phyloP scores from a whole-genome alignment of 2,888 invertebrate genomes.

The Trichopria drosophilae region DNA sequence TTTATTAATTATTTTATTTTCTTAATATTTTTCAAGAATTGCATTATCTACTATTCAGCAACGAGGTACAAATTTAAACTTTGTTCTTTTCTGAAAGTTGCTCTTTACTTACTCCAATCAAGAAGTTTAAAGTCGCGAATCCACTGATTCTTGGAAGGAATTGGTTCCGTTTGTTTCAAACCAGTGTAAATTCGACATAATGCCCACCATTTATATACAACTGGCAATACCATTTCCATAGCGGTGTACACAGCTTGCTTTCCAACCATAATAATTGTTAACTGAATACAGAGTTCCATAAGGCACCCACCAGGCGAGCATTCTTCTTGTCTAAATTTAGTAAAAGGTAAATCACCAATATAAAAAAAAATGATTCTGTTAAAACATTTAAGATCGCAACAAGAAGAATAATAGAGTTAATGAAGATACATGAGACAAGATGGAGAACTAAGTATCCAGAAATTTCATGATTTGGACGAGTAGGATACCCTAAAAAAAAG shows the following conservation, averaged over 20 bases:
- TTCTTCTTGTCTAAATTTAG: conserved; percentile 60
- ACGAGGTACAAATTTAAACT: conserved; percentile 1
- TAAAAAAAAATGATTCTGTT: not conserved
- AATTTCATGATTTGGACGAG: no score
- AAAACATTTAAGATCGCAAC: no score
- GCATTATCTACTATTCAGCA: no score
- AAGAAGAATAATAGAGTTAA: no score
- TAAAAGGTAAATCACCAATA: conserved; percentile 10
- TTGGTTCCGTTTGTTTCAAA: conserved; percentile 48
- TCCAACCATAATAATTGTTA: conserved; percentile 84
- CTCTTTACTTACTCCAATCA: conserved; percentile 60
- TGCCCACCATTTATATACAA: conserved; percentile 63
- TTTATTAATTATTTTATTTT: not conserved
- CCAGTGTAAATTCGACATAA: conserved; percentile 54
- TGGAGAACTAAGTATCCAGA: no score
- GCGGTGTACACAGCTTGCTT: conserved; percentile 80
- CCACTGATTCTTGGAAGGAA: conserved; percentile 61
- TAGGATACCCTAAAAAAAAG: no score
- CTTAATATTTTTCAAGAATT: not conserved
- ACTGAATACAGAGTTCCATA: conserved; percentile 82
- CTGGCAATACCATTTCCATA: conserved; percentile 75
- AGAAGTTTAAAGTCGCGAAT: conserved; percentile 67
- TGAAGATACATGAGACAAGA: no score
- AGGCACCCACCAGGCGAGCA: conserved; percentile 85
- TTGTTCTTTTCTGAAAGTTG: not conserved